These are phyloP conservation scores for Chinchilla lanigera DNA, from an alignment of 2,113 vertebrate species.

Conservation along the genomic window DNA sequence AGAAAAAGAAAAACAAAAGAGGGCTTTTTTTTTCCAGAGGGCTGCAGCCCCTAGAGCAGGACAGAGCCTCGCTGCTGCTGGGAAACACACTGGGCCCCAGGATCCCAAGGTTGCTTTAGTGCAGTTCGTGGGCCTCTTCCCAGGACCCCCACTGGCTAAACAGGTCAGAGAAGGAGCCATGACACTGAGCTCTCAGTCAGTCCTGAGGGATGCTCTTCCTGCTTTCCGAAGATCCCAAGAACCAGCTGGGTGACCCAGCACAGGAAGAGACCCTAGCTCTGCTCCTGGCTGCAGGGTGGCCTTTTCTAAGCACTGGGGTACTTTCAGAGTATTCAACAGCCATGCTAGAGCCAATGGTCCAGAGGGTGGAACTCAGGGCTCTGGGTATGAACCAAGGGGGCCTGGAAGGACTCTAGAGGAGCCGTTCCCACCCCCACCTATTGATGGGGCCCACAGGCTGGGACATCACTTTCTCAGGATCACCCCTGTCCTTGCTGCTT, in stretches of 20 bases:
- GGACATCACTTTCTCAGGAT: not conserved
- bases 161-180: not conserved
- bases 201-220: not conserved
- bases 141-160: fast-evolving
- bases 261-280: not conserved
- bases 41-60: not conserved
- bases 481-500: not conserved
- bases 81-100: not conserved
- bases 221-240: not conserved
- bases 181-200: not conserved
- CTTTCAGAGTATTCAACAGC: not conserved
- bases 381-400: no score
- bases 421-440: fast-evolving
- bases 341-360: no score
- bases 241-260: not conserved
- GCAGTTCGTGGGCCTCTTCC: not conserved
- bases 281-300: not conserved
- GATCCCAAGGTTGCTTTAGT: not conserved
- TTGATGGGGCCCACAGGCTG: not conserved
- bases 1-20: not conserved
- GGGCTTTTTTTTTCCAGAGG: not conserved
- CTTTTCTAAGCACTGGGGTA: not conserved
- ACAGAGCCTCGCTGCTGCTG: fast-evolving
- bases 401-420: not conserved
- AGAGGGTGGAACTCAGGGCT: no score